phyloP scores from a whole-genome alignment of 2,797 vertebrate genomes.

The Sebastiscus albofasciatus region DNA sequence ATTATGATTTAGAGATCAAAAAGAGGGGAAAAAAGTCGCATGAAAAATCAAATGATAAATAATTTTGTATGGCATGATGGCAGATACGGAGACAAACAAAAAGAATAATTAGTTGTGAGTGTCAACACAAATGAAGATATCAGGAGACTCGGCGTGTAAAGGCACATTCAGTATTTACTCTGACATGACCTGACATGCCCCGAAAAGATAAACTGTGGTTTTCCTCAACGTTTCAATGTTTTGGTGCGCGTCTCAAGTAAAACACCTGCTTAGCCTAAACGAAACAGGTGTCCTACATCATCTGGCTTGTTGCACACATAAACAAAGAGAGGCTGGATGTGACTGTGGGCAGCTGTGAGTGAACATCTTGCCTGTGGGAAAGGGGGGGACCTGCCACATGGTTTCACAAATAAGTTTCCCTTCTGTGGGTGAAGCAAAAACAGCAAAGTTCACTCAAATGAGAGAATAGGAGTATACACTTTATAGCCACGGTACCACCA shows the following conservation, averaged over 20 bases:
- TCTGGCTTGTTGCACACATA: neutral
- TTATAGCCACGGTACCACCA: neutral
- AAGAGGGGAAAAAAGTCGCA: neutral
- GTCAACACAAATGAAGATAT: neutral
- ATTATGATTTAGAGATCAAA: neutral
- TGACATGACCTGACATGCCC: constrained; percentile 46
- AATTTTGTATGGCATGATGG: too few species aligned
- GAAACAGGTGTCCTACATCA: constrained; percentile 63
- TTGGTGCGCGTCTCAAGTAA: constrained; percentile 23
- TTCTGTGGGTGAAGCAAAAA: constrained; percentile 3
- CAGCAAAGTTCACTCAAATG: neutral
- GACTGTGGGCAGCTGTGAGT: constrained; percentile 33
- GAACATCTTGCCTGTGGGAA: constrained; percentile 48
- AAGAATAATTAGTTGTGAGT: neutral
- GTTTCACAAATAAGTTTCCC: constrained; percentile 46
- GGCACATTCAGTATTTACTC: neutral
- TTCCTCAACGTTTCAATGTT: constrained; percentile 46
- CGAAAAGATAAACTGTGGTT: constrained; percentile 15
- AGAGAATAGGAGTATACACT: neutral
- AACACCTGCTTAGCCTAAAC: constrained; percentile 60
- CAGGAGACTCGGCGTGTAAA: neutral
- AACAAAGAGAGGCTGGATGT: constrained; percentile 30
- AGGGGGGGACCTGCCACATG: neutral
- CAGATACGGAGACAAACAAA: neutral
- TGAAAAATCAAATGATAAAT: neutral